These are phyloP conservation scores for Melanchra persicariae DNA, from an alignment of 2,888 invertebrate genomes.

Conservation along the genomic window DNA sequence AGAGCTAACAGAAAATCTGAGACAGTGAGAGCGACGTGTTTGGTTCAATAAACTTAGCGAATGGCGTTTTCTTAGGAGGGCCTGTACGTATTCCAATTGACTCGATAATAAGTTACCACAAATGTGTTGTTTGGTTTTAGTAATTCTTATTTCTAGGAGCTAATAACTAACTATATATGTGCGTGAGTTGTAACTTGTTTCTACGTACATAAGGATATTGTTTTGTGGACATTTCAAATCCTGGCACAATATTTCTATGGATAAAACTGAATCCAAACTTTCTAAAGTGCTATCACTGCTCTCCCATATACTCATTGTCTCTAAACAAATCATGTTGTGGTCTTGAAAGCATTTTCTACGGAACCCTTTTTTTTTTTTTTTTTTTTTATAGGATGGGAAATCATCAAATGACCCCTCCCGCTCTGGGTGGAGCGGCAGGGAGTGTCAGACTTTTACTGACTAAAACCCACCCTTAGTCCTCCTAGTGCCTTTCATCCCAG, in stretches of 20 bases:
- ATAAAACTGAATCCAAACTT: neutral
- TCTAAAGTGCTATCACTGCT: neutral
- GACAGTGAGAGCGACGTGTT: slow-evolving; percentile 78
- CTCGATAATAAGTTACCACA: slow-evolving; percentile 37
- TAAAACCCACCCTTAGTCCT: too few species aligned
- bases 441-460: too few species aligned
- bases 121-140: slow-evolving; percentile 22
- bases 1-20: slow-evolving; percentile 86
- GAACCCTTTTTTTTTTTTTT: too few species aligned
- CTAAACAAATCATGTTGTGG: neutral
- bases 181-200: slow-evolving; percentile 2
- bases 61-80: slow-evolving; percentile 61
- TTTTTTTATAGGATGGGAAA: too few species aligned
- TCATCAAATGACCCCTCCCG: too few species aligned
- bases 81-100: slow-evolving; percentile 66
- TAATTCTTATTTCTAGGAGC: slow-evolving; percentile 17
- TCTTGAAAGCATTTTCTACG: slow-evolving; percentile 22
- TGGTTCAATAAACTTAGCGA: slow-evolving; percentile 68
- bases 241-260: neutral
- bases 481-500: too few species aligned
- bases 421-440: too few species aligned
- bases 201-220: slow-evolving; percentile 29
- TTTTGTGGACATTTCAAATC: slow-evolving; percentile 19
- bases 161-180: slow-evolving; percentile 10
- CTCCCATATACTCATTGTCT: neutral